Conservation (phyloP, 2,797 vertebrate species). For the Melanotaenia parkinsoni region DNA sequence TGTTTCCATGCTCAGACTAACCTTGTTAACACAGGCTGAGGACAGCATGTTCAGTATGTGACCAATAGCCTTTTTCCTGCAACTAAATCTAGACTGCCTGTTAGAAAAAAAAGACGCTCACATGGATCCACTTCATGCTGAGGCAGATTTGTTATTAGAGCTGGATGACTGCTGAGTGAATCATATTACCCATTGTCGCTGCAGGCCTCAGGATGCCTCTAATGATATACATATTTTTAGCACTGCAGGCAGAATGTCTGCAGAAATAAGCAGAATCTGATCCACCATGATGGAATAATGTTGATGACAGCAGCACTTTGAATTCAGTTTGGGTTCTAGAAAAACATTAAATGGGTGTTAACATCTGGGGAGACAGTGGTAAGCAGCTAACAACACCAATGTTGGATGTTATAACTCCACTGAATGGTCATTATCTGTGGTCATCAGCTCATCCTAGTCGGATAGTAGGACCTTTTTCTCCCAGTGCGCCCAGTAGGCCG, state of each 20-base stretch:
- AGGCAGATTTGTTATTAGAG: conserved; percentile 43
- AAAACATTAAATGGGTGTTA: not conserved
- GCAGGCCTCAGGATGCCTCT: conserved; percentile 29
- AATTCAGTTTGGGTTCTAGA: not conserved
- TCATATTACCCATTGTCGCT: conserved; percentile 37
- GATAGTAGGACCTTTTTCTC: too few species aligned
- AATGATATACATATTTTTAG: conserved; percentile 47
- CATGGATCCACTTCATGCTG: conserved; percentile 18
- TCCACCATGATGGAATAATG: not conserved
- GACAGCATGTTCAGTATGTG: conserved; percentile 47
- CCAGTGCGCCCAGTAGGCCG: too few species aligned
- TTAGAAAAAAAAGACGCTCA: conserved; percentile 1
- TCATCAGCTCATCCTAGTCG: too few species aligned
- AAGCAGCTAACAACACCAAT: too few species aligned
- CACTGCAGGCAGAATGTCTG: not conserved
- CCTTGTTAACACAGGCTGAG: conserved; percentile 51
- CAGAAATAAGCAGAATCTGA: conserved; percentile 18
- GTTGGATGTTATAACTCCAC: too few species aligned
- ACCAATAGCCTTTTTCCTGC: conserved; percentile 40
- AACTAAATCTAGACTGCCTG: conserved; percentile 34
- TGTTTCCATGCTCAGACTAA: conserved; percentile 40
- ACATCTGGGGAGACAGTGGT: not conserved
- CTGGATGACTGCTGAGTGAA: conserved; percentile 43
- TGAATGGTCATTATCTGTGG: too few species aligned
- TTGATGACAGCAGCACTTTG: not conserved